Conservation (phyloP, 2,888 invertebrate species). For the Apodemia hepburni region DNA sequence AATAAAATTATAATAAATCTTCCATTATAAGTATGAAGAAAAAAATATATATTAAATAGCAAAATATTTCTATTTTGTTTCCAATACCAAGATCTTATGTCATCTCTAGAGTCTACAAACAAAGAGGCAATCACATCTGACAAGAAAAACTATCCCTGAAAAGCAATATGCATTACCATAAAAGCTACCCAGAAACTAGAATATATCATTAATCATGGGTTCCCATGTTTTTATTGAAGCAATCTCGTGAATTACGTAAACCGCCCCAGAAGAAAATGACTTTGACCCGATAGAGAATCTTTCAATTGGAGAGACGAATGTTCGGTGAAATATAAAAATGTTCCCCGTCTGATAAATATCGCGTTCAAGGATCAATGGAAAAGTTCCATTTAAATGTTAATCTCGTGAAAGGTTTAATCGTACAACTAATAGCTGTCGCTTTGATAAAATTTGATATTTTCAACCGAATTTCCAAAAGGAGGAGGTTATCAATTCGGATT, state of each 20-base stretch:
- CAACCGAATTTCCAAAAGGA: no score
- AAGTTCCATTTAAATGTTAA: constrained; percentile 12
- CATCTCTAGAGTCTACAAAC: no score
- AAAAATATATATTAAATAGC: no score
- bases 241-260: background rate
- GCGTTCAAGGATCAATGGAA: constrained; percentile 12
- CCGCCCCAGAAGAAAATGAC: constrained; percentile 10
- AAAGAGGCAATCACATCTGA: no score
- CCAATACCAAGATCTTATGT: no score
- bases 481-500: no score
- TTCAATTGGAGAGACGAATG: constrained; percentile 14
- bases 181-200: background rate
- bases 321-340: constrained; percentile 16
- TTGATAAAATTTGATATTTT: constrained; percentile 6
- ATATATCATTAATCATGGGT: background rate
- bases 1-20: no score
- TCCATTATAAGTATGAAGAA: no score
- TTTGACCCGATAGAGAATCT: constrained; percentile 16
- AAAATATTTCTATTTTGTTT: no score
- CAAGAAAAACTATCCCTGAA: background rate
- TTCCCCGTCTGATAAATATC: constrained; percentile 19
- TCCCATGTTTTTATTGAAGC: background rate
- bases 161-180: background rate
- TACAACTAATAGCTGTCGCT: constrained; percentile 7
- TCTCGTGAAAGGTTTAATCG: constrained; percentile 11